phyloP scores from a whole-genome alignment of 2,113 vertebrate genomes.

The Maccullochella peelii region DNA sequence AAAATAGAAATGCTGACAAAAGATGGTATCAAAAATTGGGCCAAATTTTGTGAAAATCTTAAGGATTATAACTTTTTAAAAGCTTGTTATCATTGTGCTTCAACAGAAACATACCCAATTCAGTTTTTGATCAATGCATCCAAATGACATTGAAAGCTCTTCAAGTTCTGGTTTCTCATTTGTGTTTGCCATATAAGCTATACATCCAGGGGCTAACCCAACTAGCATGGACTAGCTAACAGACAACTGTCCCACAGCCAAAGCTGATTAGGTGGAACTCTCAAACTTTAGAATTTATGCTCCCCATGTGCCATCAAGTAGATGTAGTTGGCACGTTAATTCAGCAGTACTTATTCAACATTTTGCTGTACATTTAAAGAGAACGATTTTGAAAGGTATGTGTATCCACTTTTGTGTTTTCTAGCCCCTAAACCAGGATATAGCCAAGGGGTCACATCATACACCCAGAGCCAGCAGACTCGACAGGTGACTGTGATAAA shows the following conservation, averaged over 20 bases:
- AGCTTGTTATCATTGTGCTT: too few species aligned
- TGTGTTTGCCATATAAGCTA: background rate
- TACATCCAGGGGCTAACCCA: too few species aligned
- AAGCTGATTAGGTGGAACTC: background rate
- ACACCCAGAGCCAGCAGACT: conserved; percentile 96
- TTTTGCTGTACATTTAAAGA: background rate
- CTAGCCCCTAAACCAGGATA: conserved; percentile 94
- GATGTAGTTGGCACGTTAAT: background rate
- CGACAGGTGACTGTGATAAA: conserved; percentile 99
- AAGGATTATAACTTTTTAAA: too few species aligned
- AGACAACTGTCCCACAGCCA: background rate
- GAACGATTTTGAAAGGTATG: background rate
- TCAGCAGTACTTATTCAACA: background rate
- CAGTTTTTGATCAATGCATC: too few species aligned
- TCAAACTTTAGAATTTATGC: background rate
- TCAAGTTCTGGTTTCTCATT: background rate
- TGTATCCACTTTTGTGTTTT: conserved; percentile 8
- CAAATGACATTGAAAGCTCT: background rate
- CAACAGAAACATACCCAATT: too few species aligned
- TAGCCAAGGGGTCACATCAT: conserved; percentile 94
- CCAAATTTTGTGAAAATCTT: too few species aligned
- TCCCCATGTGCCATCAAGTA: background rate
- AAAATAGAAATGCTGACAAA: too few species aligned
- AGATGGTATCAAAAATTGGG: too few species aligned
- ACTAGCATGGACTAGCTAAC: background rate